A percentile compares a stretch with the other conserved stretches of the same genome.
Evolutionary conservation across 1,140 invertebrate genomes (phyloP).

Genomic region (Leptopilina clavipes): DNA sequence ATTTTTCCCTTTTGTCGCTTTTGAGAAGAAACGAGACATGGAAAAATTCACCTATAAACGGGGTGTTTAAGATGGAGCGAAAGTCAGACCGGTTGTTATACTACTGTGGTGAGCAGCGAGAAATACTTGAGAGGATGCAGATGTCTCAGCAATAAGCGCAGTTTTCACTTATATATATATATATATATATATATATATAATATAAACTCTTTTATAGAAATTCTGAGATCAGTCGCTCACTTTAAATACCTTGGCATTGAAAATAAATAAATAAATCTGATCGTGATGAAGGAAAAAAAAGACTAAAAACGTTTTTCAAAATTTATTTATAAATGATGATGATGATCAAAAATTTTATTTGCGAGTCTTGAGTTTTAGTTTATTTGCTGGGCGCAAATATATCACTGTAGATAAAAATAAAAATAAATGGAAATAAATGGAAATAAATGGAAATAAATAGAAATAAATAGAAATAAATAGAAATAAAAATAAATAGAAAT

Average conservation of each 20-base stretch:
- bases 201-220: neutral
- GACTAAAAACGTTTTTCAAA: too few relatives aligned
- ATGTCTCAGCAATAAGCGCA: neutral
- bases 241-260: neutral
- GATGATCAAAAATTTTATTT: too few relatives aligned
- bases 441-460: too few relatives aligned
- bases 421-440: too few relatives aligned
- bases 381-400: too few relatives aligned
- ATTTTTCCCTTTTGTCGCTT: neutral
- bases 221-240: neutral
- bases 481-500: too few relatives aligned
- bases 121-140: conserved; percentile 22
- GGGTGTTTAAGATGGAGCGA: conserved; percentile 27
- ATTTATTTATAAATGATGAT: too few relatives aligned
- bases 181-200: too few relatives aligned
- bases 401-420: too few relatives aligned
- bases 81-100: conserved; percentile 33
- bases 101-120: conserved; percentile 5
- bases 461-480: too few relatives aligned
- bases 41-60: conserved; percentile 11
- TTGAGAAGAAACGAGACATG: conserved; percentile 16
- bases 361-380: too few relatives aligned
- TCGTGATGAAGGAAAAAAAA: too few relatives aligned
- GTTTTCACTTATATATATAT: conserved; percentile 10
- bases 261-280: neutral